Base-by-base conservation (phyloP, 1,140 invertebrate species). In the Drosophila arizonae region DNA sequence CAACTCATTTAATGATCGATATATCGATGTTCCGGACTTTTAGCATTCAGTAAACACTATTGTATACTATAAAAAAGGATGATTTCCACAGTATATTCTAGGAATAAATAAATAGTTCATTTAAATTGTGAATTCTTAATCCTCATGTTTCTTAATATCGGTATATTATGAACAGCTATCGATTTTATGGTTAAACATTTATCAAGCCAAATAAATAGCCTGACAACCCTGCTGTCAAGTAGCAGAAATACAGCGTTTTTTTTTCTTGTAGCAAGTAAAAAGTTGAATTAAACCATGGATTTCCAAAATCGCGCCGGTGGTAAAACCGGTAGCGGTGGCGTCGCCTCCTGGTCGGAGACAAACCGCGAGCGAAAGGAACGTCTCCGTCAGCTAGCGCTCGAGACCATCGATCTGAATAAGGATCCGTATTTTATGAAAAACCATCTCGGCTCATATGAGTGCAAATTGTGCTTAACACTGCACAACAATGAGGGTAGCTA, bases 401-500 rank as follows among this genome's bases (percentile, higher is more conserved):
- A 99, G 92, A 99, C 99, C 0, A 99, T 99, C 67, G 99, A 99
- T 92, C 93, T 99, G 1, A 98, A 99, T 90, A 99, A 99, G 91
- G 98, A 99, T 94, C 98, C 98, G 0, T 99, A 99, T 95, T 99
- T 99, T 95, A 99, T 99, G 98, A 98, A 98, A 95, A 99, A 99
- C 94, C 98, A 99, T 94, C 94, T 99, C 52, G 97, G 98, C 0
- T 99, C 99, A 2, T 99, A 99, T 93, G 99, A 99, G 93, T 99
- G 99, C 92, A 99, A 99, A 93, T 92, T 99, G 0, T 99, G 99
- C 94, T 92, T 99, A 15, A 99, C 99, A 1, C 93, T 99, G 11
- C 99, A 99, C 91, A 99, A 99, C 88, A 99, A 99, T 93, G 99
- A 99, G 93, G 99, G 99, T 3, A 99, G 98, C 91, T 99, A 99